phyloP scores from a whole-genome alignment of 2,113 vertebrate genomes.

The Sinocyclocheilus anshuiensis region DNA sequence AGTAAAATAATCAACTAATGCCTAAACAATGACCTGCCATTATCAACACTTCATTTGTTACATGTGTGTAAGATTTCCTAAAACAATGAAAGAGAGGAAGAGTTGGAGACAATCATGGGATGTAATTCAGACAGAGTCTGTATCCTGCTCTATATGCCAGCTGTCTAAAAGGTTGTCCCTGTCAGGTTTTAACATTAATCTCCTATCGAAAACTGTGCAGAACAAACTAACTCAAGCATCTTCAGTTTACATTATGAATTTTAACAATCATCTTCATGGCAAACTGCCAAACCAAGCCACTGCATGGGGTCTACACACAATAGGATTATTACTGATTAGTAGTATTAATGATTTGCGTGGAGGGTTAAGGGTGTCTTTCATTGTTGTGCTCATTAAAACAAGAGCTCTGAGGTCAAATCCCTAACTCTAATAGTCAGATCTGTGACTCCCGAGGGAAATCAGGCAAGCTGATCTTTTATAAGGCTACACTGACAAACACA shows the following conservation, averaged over 20 bases:
- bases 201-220: neutral
- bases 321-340: conserved; percentile 59
- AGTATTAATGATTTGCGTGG: conserved; percentile 37
- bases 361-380: neutral
- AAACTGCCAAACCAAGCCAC: neutral
- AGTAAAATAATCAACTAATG: neutral
- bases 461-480: conserved; percentile 49
- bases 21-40: neutral
- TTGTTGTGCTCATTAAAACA: conserved; percentile 44
- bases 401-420: conserved; percentile 54
- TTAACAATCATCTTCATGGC: neutral
- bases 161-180: neutral
- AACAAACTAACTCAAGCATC: neutral
- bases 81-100: neutral
- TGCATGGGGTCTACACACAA: conserved; percentile 39
- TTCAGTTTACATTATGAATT: neutral
- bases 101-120: neutral
- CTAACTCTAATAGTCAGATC: conserved; percentile 57
- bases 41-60: neutral
- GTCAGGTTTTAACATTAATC: neutral
- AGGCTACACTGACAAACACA: conserved; percentile 62
- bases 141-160: neutral
- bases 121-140: neutral
- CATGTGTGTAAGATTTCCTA: neutral
- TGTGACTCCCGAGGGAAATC: conserved; percentile 51